These are phyloP conservation scores for Connochaetes taurinus DNA, from an alignment of 2,113 vertebrate species.

Conservation along the genomic window DNA sequence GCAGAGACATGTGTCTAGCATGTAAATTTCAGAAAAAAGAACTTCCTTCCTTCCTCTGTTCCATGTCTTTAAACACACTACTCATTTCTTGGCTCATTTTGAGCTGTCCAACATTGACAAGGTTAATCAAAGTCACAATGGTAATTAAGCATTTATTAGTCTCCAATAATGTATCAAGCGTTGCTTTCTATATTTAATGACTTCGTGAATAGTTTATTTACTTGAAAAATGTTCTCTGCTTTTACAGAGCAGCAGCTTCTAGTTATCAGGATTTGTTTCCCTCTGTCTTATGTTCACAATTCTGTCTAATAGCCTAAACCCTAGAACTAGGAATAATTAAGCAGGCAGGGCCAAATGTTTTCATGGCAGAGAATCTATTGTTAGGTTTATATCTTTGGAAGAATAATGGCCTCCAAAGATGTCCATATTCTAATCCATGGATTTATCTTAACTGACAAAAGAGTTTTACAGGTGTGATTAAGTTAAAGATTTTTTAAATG, in stretches of 20 bases:
- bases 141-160: not conserved
- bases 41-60: not conserved
- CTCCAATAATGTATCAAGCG: not conserved
- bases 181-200: not conserved
- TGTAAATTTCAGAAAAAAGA: not conserved
- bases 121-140: slow-evolving; percentile 36
- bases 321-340: not conserved
- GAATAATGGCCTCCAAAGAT: not conserved
- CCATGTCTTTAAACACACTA: not conserved
- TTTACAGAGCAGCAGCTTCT: not conserved
- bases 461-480: not conserved
- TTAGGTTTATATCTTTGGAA: not conserved
- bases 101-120: not conserved
- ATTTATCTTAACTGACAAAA: not conserved
- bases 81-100: not conserved
- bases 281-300: not conserved
- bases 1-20: not conserved
- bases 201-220: not conserved
- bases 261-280: not conserved
- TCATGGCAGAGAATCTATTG: not conserved
- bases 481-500: not conserved
- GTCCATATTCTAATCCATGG: not conserved
- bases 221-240: not conserved
- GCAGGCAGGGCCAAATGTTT: not conserved
- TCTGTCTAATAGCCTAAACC: not conserved